Percentiles rank a stretch among this genome's conserved stretches.
Conservation (phyloP, 2,888 invertebrate species). For the Andrena flavipes region DNA sequence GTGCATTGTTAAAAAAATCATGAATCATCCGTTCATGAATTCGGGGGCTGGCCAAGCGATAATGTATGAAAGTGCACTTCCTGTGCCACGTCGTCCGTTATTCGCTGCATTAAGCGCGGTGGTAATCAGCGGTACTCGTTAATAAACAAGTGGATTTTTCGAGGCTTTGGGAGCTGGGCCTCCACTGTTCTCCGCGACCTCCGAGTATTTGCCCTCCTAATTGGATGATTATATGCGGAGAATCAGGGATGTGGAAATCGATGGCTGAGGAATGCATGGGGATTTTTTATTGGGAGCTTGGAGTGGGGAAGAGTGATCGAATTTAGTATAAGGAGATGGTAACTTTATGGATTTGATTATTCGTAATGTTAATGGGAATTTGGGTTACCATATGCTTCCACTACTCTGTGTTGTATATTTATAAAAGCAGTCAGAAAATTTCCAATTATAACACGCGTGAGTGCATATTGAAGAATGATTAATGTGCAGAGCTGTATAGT, state of each 20-base stretch:
- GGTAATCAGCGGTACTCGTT: constrained; percentile 27
- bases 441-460: too few species aligned
- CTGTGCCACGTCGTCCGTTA: constrained; percentile 28
- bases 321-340: too few species aligned
- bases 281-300: too few species aligned
- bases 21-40: constrained; percentile 36
- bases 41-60: background rate
- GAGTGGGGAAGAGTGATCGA: too few species aligned
- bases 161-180: background rate
- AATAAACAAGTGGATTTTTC: constrained; percentile 20
- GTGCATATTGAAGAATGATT: too few species aligned
- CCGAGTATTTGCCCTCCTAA: background rate
- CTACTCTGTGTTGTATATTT: too few species aligned
- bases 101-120: background rate
- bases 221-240: background rate
- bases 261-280: background rate
- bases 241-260: background rate
- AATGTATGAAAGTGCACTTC: constrained; percentile 2
- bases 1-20: constrained; percentile 48
- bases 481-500: too few species aligned
- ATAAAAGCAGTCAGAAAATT: too few species aligned
- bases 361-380: too few species aligned
- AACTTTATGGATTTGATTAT: too few species aligned
- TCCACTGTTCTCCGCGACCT: background rate
- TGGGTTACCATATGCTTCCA: too few species aligned